Conservation (phyloP, 2,797 vertebrate genomes). For the Serranus cabrilla region DNA sequence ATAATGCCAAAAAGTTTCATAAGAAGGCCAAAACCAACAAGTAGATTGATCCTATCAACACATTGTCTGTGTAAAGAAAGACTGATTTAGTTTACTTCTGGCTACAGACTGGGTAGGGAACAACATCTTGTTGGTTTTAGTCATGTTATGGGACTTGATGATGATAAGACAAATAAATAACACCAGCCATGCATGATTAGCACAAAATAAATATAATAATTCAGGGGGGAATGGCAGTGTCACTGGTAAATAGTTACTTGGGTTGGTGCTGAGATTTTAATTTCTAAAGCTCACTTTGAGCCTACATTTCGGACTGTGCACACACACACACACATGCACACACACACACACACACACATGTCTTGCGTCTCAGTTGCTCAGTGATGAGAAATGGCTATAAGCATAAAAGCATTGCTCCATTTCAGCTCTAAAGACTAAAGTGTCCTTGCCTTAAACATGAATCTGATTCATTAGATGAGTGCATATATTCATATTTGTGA, state of each 20-base stretch:
- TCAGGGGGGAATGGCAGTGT: neutral
- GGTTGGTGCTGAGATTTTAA: conserved; percentile 17
- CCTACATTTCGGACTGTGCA: neutral
- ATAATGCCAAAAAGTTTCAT: neutral
- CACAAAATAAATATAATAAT: neutral
- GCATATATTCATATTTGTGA: conserved; percentile 18
- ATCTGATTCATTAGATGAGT: conserved; percentile 4
- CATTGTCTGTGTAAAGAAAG: neutral
- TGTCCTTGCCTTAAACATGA: neutral
- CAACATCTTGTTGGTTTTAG: neutral
- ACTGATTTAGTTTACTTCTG: neutral
- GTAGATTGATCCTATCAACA: neutral
- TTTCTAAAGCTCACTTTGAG: conserved; percentile 26
- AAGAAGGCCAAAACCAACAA: neutral
- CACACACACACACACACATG: neutral
- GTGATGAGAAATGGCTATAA: conserved; percentile 26
- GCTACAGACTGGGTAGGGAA: too few species aligned
- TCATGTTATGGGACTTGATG: neutral
- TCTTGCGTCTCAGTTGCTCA: neutral
- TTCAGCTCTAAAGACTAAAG: neutral
- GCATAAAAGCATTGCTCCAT: conserved; percentile 22
- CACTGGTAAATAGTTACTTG: neutral
- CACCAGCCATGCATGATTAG: neutral
- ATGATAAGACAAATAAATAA: neutral
- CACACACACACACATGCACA: neutral